These are phyloP conservation scores for Eupeodes corollae DNA, from an alignment of 1,140 invertebrate genomes.

Conservation along the genomic window DNA sequence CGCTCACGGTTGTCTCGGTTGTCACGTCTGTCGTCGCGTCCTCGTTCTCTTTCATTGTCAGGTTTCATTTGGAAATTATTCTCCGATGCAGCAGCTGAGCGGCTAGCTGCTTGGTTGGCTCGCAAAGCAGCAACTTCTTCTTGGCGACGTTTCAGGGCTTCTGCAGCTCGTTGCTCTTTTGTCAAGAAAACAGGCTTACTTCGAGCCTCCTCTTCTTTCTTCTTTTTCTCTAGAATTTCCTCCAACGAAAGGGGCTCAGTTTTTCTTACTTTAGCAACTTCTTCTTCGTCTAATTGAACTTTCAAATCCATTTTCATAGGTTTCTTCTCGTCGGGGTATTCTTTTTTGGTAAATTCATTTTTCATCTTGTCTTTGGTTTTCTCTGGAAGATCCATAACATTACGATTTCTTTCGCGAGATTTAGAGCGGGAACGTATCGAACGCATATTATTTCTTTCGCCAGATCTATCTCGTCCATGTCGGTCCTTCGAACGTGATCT, in stretches of 20 bases:
- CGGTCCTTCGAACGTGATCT: conserved; percentile 30
- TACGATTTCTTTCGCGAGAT: background rate
- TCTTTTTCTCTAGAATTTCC: conserved; percentile 90
- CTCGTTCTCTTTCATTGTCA: conserved; percentile 15
- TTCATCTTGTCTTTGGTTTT: conserved; percentile 28
- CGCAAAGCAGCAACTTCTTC: conserved; percentile 66
- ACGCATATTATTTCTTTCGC: background rate
- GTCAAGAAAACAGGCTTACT: conserved; percentile 94
- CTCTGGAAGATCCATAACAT: background rate
- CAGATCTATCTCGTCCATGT: background rate
- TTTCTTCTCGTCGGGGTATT: conserved; percentile 9
- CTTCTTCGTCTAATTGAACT: conserved; percentile 12
- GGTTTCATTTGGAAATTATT: conserved; percentile 1
- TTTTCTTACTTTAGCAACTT: conserved; percentile 44
- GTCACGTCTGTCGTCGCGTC: conserved; percentile 12
- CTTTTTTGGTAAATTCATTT: conserved; percentile 15
- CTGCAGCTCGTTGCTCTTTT: conserved; percentile 83
- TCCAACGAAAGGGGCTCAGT: conserved; percentile 91
- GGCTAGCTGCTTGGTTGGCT: conserved; percentile 30
- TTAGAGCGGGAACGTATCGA: conserved; percentile 1
- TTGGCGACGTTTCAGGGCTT: conserved; percentile 79
- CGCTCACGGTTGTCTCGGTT: conserved; percentile 10
- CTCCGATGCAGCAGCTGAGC: conserved; percentile 17
- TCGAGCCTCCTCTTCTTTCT: conserved; percentile 86
- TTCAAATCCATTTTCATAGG: conserved; percentile 1